phyloP scores from a whole-genome alignment of 1,140 invertebrate genomes.

The Pseudomyrmex pallidus region DNA sequence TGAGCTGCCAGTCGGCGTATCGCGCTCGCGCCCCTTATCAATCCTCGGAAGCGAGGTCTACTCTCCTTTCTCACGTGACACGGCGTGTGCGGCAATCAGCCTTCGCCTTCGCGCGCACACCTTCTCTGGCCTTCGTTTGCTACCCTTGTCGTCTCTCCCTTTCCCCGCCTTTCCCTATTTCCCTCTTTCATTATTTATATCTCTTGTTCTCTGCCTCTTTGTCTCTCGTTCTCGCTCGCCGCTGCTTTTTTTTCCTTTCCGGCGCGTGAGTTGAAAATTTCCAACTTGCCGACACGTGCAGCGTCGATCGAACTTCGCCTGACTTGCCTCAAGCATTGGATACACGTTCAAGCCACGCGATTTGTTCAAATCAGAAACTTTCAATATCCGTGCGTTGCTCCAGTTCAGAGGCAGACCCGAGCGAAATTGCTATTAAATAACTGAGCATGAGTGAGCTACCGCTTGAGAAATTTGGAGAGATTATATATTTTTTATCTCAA shows the following conservation, averaged over 20 bases:
- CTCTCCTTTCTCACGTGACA: slow-evolving; percentile 66
- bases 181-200: background rate
- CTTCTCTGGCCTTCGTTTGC: background rate
- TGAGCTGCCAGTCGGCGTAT: slow-evolving; percentile 72
- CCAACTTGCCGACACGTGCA: slow-evolving; percentile 43
- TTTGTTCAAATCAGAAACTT: slow-evolving; percentile 68
- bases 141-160: no score
- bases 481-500: slow-evolving; percentile 6
- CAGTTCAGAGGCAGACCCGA: slow-evolving; percentile 37
- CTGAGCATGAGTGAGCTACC: slow-evolving; percentile 1
- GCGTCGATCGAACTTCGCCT: slow-evolving; percentile 62
- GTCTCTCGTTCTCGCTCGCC: background rate
- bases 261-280: slow-evolving; percentile 59
- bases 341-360: slow-evolving; percentile 61
- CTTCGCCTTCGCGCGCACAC: background rate
- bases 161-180: background rate
- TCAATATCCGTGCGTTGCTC: slow-evolving; percentile 43
- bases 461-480: background rate
- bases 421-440: slow-evolving; percentile 56
- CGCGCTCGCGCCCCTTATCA: slow-evolving; percentile 60
- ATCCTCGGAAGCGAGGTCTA: slow-evolving; percentile 36
- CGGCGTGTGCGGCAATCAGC: slow-evolving; percentile 63
- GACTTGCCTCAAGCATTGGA: slow-evolving; percentile 53
- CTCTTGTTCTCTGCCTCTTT: background rate
- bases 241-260: background rate